Evolutionary conservation across 2,113 vertebrate genomes (phyloP).

Genomic region (Zingel zingel): DNA sequence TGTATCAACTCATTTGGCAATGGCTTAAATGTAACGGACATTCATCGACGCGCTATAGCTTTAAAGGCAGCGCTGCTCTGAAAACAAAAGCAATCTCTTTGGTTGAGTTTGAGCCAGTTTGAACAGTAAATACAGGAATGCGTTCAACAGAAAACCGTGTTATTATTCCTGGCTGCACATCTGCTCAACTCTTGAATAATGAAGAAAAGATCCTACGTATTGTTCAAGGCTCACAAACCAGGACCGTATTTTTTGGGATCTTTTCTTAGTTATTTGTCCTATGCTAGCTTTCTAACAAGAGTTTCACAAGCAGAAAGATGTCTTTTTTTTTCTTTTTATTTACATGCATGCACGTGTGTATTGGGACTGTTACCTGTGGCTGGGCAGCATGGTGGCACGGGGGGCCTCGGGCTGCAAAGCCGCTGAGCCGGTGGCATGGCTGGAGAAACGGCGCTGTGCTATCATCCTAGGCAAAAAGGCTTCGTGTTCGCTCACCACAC

Average conservation of each 20-base stretch:
- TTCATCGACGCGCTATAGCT: too few relatives aligned
- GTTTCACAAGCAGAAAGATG: not conserved
- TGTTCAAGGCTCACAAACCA: not conserved
- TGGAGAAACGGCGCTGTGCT: constrained; percentile 95
- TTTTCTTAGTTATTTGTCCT: not conserved
- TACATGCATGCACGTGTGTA: constrained; percentile 1
- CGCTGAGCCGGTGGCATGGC: constrained; percentile 92
- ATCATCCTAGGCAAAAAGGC: constrained; percentile 91
- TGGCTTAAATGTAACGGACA: too few relatives aligned
- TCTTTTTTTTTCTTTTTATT: not conserved
- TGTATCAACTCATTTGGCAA: too few relatives aligned
- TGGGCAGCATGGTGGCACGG: constrained; percentile 91
- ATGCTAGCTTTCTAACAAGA: not conserved
- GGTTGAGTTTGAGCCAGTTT: not conserved
- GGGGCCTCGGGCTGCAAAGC: constrained; percentile 90
- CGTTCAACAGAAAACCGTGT: not conserved
- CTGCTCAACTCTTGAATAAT: not conserved
- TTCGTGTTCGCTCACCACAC: constrained; percentile 99
- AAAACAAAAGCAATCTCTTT: constrained; percentile 16
- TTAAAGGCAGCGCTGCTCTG: not conserved
- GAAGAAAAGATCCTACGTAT: not conserved
- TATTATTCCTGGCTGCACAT: constrained; percentile 1
- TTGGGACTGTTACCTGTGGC: constrained; percentile 91
- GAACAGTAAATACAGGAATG: not conserved
- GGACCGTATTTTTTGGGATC: not conserved